These are phyloP conservation scores for Apogon talboti DNA, from an alignment of 2,797 vertebrate species.

Conservation along the genomic window DNA sequence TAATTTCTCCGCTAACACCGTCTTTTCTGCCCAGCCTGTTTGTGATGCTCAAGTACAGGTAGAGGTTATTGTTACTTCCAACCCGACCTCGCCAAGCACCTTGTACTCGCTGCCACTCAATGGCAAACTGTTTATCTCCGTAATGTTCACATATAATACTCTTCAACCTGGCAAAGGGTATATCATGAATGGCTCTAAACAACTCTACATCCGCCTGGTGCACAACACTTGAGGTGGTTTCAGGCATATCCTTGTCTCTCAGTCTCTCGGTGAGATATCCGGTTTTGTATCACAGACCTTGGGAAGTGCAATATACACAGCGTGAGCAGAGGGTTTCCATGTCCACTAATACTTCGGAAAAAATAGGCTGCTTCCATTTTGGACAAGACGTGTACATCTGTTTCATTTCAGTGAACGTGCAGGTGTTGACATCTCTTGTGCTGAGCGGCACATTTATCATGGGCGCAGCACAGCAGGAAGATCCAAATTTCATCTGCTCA, in stretches of 20 bases:
- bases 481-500: conserved; percentile 27
- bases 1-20: not conserved
- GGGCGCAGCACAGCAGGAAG: conserved; percentile 20
- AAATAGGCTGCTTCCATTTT: not conserved
- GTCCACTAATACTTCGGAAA: conserved; percentile 40
- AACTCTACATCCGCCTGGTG: too few relatives aligned
- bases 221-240: too few relatives aligned
- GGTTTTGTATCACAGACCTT: too few relatives aligned
- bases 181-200: too few relatives aligned
- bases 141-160: not conserved
- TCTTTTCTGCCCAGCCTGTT: not conserved
- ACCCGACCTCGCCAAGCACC: accelerated
- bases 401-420: conserved; percentile 25
- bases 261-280: too few relatives aligned
- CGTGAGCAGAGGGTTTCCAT: conserved; percentile 1
- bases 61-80: not conserved
- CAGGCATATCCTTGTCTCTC: too few relatives aligned
- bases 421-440: not conserved
- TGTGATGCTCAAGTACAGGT: not conserved
- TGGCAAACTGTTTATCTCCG: not conserved
- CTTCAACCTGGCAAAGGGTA: not conserved
- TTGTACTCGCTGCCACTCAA: not conserved
- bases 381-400: conserved; percentile 30
- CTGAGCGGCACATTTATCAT: conserved; percentile 13
- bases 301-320: conserved; percentile 2